Evolutionary conservation across 2,888 invertebrate species (phyloP), one percentile per base, ranked within the genome.

Genomic region (Mimumesa dahlbomi): DNA sequence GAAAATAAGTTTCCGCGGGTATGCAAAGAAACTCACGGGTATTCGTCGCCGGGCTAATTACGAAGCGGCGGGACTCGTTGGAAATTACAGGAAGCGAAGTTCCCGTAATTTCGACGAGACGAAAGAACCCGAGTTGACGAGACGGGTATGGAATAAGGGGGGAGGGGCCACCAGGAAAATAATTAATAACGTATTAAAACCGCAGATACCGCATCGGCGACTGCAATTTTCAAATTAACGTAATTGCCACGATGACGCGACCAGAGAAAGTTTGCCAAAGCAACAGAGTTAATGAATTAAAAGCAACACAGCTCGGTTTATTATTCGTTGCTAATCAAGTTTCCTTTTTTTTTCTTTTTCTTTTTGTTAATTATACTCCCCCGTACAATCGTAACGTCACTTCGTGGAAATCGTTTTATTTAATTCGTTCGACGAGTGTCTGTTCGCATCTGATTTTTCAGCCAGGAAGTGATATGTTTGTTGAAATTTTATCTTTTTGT

Each of bases 201-300:
- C 19, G 31, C 13, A 11, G 13, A 18, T 25, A 21, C 25, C 38
- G 38, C 25, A 13, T 21, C 18, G 48, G 22, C 19, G 63, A 21
- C 31, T 36, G 38, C 14, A 62, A 73, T 67, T 46, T 67, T 52
- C 19, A n/a, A 53, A 40, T 57, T 40, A 42, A 42, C 54, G 42
- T 58, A 63, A 65, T 61, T 61, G 46, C 61, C 11, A 29, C 31
- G 40, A 42, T 29, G 61, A 53, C 50, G 50, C 21, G 38, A 45
- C 36, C 36, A 9, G 40, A 45, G n/a, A 50, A 52, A 52, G 48
- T 40, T 53, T 62, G 45, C 53, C 31, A 54, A 66, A 63, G 56
- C 34, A 61, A 57, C 40, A 21, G 46, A 40, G 40, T 64, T 57
- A 57, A 57, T 52, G 64, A 68, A 68, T 68, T 64, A 63, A 66